Percentiles rank a stretch among this genome's conserved stretches.
Conservation (phyloP, 2,113 vertebrate genomes). For the Cottus gobio region DNA sequence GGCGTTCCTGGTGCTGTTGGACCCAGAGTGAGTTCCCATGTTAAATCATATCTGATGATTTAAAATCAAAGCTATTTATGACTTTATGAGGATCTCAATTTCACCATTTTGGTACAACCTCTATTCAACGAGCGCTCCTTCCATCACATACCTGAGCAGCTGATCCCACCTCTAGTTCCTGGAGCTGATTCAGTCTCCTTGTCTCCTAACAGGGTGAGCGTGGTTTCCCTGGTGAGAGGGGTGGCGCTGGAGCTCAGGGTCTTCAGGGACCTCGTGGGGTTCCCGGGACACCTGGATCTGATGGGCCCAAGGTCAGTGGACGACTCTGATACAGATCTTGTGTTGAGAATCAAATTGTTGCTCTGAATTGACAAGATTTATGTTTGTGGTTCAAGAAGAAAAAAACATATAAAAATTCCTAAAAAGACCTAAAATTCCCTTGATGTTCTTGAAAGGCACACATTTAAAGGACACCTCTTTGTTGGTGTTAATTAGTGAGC, state of each 20-base stretch:
- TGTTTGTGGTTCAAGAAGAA: not conserved
- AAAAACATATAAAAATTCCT: not conserved
- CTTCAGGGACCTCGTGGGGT: conserved; percentile 94
- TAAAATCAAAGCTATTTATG: not conserved
- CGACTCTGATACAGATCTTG: not conserved
- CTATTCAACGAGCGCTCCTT: not conserved
- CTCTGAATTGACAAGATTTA: not conserved
- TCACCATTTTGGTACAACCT: not conserved
- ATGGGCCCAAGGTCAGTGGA: conserved; percentile 93
- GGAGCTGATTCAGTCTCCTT: not conserved
- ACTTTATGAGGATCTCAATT: not conserved
- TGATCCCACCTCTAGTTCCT: not conserved
- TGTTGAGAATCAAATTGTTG: not conserved
- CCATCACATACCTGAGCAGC: not conserved
- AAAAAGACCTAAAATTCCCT: too few relatives aligned
- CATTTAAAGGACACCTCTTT: not conserved
- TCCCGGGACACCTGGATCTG: conserved; percentile 95
- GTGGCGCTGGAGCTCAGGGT: conserved; percentile 91
- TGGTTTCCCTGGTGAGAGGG: conserved; percentile 97
- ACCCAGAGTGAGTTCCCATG: conserved; percentile 89
- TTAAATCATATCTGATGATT: not conserved
- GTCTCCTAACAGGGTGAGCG: conserved; percentile 88
- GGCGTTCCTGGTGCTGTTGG: conserved; percentile 91
- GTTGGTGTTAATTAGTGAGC: not conserved
- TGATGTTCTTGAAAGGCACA: not conserved